These are phyloP conservation scores for Halcyon smyrnensis DNA, from an alignment of 2,797 vertebrate species.

Conservation along the genomic window DNA sequence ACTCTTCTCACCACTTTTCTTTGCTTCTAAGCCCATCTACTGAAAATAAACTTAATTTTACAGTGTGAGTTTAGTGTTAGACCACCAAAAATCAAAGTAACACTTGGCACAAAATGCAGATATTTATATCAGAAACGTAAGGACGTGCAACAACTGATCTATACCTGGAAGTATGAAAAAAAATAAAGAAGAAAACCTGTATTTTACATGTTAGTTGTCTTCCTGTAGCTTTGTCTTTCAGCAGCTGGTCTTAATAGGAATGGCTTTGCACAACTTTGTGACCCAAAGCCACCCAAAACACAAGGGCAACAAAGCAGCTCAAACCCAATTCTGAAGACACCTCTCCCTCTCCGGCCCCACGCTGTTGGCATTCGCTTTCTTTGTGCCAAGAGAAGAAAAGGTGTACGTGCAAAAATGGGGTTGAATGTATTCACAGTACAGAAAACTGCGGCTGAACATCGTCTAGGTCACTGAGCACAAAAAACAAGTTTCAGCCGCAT, in stretches of 20 bases:
- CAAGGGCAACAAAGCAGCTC: neutral
- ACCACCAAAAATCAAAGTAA: constrained; percentile 3
- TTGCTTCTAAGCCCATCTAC: constrained; percentile 1
- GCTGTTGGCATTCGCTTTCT: neutral
- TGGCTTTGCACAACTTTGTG: neutral
- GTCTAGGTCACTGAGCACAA: neutral
- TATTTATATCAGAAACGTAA: neutral
- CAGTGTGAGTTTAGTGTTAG: neutral
- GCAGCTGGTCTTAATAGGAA: neutral
- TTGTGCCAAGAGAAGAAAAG: neutral
- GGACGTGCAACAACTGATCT: neutral
- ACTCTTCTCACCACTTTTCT: neutral
- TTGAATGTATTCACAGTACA: neutral
- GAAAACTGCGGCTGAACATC: neutral
- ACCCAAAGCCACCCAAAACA: neutral
- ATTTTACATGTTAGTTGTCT: neutral
- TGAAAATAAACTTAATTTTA: neutral
- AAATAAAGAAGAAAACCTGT: neutral
- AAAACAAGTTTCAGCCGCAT: constrained; percentile 3
- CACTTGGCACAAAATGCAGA: neutral
- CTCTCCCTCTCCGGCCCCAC: neutral
- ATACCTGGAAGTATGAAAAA: neutral
- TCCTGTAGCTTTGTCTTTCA: neutral
- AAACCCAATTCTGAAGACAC: neutral
- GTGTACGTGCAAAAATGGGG: neutral